These are phyloP conservation scores for Hofmannophila pseudospretella DNA, from an alignment of 2,888 invertebrate species.

Conservation along the genomic window DNA sequence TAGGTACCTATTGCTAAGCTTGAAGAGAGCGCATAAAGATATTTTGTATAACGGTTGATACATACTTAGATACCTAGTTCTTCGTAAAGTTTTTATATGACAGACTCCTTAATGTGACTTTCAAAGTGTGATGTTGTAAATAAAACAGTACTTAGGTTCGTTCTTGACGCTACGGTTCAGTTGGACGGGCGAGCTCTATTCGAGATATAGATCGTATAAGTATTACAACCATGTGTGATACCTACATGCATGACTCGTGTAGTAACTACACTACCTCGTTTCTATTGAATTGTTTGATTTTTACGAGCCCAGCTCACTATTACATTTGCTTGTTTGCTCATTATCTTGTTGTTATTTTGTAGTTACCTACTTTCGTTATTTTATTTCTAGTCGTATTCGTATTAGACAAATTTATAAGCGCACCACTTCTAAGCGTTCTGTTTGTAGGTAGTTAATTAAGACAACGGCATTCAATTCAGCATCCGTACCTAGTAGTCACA, in stretches of 20 bases:
- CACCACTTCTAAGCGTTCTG: constrained; percentile 31
- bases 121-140: constrained; percentile 74
- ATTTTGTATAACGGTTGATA: constrained; percentile 74
- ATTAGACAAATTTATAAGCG: constrained; percentile 46
- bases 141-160: constrained; percentile 34
- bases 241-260: constrained; percentile 59
- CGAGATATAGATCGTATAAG: constrained; percentile 35
- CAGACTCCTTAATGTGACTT: constrained; percentile 70
- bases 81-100: constrained; percentile 71
- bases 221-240: constrained; percentile 54
- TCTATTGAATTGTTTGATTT: constrained; percentile 45
- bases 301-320: constrained; percentile 65
- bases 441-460: constrained; percentile 37
- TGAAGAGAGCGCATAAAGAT: constrained; percentile 62
- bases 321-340: constrained; percentile 63
- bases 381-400: constrained; percentile 48
- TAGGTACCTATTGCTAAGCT: constrained; percentile 58
- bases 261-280: constrained; percentile 74
- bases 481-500: constrained; percentile 60
- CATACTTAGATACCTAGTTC: constrained; percentile 56
- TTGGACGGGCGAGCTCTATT: constrained; percentile 35
- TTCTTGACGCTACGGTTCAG: constrained; percentile 31
- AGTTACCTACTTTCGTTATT: constrained; percentile 29
- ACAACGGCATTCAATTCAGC: constrained; percentile 39
- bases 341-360: constrained; percentile 46